Base-by-base conservation (phyloP, 2,113 vertebrate genomes). In the Mungos mungo region DNA sequence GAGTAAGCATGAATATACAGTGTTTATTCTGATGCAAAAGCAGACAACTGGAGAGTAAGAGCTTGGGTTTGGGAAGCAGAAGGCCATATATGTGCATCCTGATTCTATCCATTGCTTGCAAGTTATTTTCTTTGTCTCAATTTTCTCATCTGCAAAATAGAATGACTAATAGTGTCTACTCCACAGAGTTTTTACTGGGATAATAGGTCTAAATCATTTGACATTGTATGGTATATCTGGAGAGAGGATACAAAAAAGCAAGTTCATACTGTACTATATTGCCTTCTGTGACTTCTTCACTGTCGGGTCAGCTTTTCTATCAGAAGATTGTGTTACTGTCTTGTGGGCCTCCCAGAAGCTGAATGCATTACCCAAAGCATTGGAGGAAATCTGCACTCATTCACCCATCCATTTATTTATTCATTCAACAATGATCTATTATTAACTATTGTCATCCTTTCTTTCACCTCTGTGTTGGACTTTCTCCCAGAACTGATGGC, bases 401-500 rank as follows among this genome's bases (percentile, higher is more conserved):
- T 45, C 50, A 69, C 19, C 54, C 63, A 92, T 52, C 19, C 33
- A 84, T 74, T 88, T 82, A 96, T 35, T 96, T 94, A 92, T 85
- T 81, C 76, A 93, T 79, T 31, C 38, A 65, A 13, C 5, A 94
- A 16, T 57, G 41, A 47, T 50, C 50, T 88, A 29, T 71, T 38
- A 80, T 66, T 97, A 81, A 35, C 57, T 60, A 45, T 90, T 92
- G 21, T 14, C 35, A 3, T 66, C 21, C 50, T 88, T 57, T 86
- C 19, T 93, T 68, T 90, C 25, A 94, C 25, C 57, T 89, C 63
- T 68, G 3, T 45, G 7, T 60, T 97, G 33, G 29, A 90, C 31
- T 93, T 95, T 38, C n/a, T 96, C 35, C 93, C 76, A 84, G 52
- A 96, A 92, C 8, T 29, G 5, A 94, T 19, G 85, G 60, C 14